Conservation (phyloP, 2,797 vertebrate genomes). For the Fringilla coelebs region DNA sequence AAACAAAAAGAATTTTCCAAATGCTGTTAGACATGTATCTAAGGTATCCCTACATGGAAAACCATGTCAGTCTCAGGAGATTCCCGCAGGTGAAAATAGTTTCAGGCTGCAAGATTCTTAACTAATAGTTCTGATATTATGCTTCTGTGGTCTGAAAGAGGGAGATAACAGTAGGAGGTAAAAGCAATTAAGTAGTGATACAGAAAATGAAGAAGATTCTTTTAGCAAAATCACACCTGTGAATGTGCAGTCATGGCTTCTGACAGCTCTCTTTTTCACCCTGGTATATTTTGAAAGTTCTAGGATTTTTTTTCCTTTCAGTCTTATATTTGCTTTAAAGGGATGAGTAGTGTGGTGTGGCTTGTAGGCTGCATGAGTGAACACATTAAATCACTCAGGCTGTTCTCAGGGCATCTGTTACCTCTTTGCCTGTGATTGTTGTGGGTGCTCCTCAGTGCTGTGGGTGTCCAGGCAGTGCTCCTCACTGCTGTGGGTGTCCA, state of each 20-base stretch:
- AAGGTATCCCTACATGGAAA: background rate
- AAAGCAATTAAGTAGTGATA: background rate
- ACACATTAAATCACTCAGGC: background rate
- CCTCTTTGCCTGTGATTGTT: background rate
- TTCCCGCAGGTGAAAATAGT: background rate
- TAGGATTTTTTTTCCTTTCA: background rate
- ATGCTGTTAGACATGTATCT: background rate
- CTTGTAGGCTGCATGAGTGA: background rate
- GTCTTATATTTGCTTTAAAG: background rate
- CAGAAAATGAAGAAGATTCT: background rate
- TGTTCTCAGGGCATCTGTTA: background rate
- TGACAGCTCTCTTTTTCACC: background rate
- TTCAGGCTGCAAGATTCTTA: background rate
- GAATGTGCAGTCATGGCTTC: background rate
- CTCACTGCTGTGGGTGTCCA: no score
- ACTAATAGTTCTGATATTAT: background rate
- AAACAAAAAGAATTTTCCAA: background rate
- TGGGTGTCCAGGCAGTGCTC: no score
- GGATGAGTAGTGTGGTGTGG: background rate
- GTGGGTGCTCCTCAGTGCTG: background rate
- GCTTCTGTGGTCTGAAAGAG: background rate
- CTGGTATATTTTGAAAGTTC: background rate
- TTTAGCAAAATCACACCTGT: background rate
- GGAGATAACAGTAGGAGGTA: background rate
- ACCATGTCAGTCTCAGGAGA: background rate